Percentiles rank a stretch among this genome's conserved stretches.
These are phyloP conservation scores for Drosophila varians DNA, from an alignment of 1,140 invertebrate species.

Conservation along the genomic window DNA sequence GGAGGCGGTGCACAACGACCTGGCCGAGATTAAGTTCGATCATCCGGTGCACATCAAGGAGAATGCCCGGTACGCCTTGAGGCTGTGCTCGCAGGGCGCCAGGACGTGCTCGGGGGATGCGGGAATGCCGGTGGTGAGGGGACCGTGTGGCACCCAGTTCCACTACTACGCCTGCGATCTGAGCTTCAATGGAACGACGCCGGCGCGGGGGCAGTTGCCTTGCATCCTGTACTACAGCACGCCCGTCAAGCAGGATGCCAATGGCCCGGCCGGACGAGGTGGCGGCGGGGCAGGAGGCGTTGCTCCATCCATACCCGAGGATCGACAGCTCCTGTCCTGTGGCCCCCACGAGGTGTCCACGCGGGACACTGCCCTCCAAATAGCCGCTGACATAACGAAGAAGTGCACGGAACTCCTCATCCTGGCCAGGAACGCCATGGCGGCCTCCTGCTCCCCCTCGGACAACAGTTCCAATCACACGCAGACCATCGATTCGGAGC, in stretches of 20 bases:
- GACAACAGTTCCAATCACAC: conserved; percentile 87
- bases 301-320: conserved; percentile 6
- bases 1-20: conserved; percentile 88
- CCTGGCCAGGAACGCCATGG: conserved; percentile 87
- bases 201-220: conserved; percentile 97
- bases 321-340: conserved; percentile 19
- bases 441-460: conserved; percentile 82
- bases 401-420: conserved; percentile 89
- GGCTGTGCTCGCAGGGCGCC: conserved; percentile 95
- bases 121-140: conserved; percentile 92
- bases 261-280: neutral
- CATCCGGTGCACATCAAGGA: conserved; percentile 94
- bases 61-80: conserved; percentile 94
- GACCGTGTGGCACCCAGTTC: conserved; percentile 96
- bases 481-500: conserved; percentile 83
- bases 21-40: conserved; percentile 96
- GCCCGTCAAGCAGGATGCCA: conserved; percentile 74
- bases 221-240: conserved; percentile 94
- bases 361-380: conserved; percentile 79
- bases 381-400: conserved; percentile 89
- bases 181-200: conserved; percentile 97
- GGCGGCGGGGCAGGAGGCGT: neutral
- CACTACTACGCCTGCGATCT: conserved; percentile 96
- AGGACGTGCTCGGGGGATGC: conserved; percentile 96
- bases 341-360: conserved; percentile 68